Conservation (phyloP, 2,888 invertebrate species). For the Melipona beecheii region DNA sequence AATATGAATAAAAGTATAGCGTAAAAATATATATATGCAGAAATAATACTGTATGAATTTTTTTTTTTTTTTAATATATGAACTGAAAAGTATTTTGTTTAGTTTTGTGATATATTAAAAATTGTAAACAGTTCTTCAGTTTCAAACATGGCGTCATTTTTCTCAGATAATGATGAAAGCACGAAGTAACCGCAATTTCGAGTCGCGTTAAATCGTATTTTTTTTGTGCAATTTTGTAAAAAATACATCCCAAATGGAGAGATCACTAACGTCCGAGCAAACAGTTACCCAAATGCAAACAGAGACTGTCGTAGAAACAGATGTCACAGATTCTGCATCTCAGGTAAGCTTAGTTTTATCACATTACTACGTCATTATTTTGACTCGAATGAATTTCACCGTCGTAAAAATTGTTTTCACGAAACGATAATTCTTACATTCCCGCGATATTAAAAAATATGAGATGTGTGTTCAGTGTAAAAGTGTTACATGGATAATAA, state of each 20-base stretch:
- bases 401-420: background rate
- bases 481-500: background rate
- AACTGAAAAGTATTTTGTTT: slow-evolving; percentile 2
- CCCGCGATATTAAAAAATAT: background rate
- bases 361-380: slow-evolving; percentile 29
- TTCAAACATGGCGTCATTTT: slow-evolving; percentile 55
- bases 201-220: slow-evolving; percentile 14
- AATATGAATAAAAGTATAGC: background rate
- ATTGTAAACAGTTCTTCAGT: slow-evolving; percentile 33
- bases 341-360: slow-evolving; percentile 72
- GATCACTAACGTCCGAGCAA: slow-evolving; percentile 75
- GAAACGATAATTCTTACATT: background rate
- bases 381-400: background rate
- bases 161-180: slow-evolving; percentile 50
- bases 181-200: slow-evolving; percentile 40
- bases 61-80: slow-evolving; percentile 16
- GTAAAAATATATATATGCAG: background rate
- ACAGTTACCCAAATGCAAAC: slow-evolving; percentile 80
- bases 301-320: slow-evolving; percentile 77
- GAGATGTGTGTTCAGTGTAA: background rate
- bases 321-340: slow-evolving; percentile 76
- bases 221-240: background rate
- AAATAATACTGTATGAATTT: no score
- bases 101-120: slow-evolving; percentile 7
- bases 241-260: slow-evolving; percentile 70